phyloP scores from a whole-genome alignment of 2,797 vertebrate genomes.

The Passerculus sandwichensis region DNA sequence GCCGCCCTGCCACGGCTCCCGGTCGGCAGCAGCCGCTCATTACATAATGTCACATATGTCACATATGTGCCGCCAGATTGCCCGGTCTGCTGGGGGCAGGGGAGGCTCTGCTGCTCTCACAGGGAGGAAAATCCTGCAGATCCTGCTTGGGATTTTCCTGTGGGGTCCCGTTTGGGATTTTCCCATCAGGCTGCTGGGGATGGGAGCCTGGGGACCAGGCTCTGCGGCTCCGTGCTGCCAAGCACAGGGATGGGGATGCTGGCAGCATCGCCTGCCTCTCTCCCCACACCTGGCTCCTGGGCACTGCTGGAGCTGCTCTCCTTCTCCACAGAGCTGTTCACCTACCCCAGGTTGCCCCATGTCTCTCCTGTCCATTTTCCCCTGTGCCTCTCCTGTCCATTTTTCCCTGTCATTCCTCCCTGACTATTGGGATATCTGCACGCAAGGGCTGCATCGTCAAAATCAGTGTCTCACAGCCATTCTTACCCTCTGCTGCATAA shows the following conservation, averaged over 20 bases:
- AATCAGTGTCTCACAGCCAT: neutral
- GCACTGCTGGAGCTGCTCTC: neutral
- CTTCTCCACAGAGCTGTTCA: accelerated
- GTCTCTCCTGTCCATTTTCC: neutral
- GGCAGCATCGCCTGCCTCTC: accelerated
- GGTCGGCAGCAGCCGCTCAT: neutral
- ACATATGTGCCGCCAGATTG: conserved; percentile 12
- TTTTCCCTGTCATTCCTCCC: neutral
- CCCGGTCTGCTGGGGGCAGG: neutral
- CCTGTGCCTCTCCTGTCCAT: neutral
- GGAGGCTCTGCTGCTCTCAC: neutral
- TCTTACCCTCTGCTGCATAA: neutral
- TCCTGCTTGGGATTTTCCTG: neutral
- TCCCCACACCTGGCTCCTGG: neutral
- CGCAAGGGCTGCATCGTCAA: neutral
- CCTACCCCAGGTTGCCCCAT: neutral
- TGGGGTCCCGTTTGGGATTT: neutral
- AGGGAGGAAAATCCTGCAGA: neutral
- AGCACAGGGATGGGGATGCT: neutral
- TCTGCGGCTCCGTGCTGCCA: accelerated
- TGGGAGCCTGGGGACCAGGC: no score
- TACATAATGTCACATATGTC: conserved; percentile 2
- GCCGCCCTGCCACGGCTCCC: neutral
- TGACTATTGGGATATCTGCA: accelerated
- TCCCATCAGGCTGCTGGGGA: neutral